Base-by-base conservation (phyloP, 2,113 vertebrate species). In the Progne subis region DNA sequence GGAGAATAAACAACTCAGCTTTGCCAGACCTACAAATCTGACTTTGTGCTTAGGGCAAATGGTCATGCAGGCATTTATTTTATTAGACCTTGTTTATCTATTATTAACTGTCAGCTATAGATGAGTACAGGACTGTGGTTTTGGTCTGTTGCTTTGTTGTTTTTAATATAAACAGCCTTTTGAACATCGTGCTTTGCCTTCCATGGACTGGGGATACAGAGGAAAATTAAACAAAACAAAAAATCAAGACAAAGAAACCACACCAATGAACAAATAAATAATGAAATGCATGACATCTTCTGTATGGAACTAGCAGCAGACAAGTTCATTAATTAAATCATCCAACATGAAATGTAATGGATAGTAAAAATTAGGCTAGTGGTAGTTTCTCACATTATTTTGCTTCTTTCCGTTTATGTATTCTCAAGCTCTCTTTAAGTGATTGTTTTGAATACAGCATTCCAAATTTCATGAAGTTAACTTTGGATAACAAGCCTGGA, bases 241-340 rank as follows among this genome's bases (percentile, higher is more conserved):
- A 87, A 89, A 75, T 79, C 61, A 91, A 94, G 96, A 83, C 90
- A 94, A 90, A 93, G 71, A 93, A 97, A 94, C 95, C 95, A 95
- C 94, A 97, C 83, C 41, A 94, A 41, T 91, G 80, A 83, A 44
- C 15, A 86, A 88, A 90, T 79, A 90, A 83, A 92, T 86, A 94
- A 94, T 78, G 72, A 92, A 88, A 64, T 1, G 1, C 52, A 49
- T 93, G 64, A 88, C 0, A 1, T 91, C 75, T 90, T 94, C 72
- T 84, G 56, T 37, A 75, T 86, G 60, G 44, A 92, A 74, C 44
- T 49, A 83, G 49, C 65, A 84, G 94, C 82, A 95, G 88, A 94
- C 91, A 94, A 84, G 56, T 84, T 88, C 44, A 84, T 92, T 91
- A 96, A 71, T 92, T 93, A 89, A 94, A 88, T 81, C 21, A 59